Conservation (phyloP, 2,113 vertebrate species). For the Spilogale gracilis region DNA sequence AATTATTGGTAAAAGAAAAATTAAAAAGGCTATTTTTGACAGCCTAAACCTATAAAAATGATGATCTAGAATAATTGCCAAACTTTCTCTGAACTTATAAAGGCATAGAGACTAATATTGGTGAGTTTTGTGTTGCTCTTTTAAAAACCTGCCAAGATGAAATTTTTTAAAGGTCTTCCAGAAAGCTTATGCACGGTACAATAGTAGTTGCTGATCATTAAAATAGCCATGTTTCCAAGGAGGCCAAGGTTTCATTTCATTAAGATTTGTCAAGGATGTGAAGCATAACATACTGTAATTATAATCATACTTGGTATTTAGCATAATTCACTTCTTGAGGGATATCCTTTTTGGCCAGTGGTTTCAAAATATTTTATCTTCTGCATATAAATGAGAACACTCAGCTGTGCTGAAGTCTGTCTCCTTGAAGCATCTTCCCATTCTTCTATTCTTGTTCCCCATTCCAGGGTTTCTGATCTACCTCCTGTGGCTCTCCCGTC, state of each 20-base stretch:
- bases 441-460: not conserved
- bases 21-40: not conserved
- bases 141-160: slow-evolving; percentile 29
- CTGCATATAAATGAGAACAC: not conserved
- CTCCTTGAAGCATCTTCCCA: not conserved
- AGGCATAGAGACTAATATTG: not conserved
- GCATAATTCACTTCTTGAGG: not conserved
- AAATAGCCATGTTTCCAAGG: slow-evolving; percentile 38
- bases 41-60: not conserved
- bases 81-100: not conserved
- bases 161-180: slow-evolving; percentile 59
- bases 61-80: not conserved
- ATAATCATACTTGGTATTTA: slow-evolving; percentile 58
- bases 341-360: not conserved
- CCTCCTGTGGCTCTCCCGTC: not conserved
- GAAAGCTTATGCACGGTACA: not conserved
- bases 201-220: slow-evolving; percentile 42
- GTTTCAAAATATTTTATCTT: slow-evolving; percentile 57
- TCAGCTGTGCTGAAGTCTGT: not conserved
- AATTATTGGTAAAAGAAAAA: slow-evolving; percentile 51
- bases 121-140: slow-evolving; percentile 22
- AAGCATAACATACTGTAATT: slow-evolving; percentile 31
- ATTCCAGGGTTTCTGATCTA: not conserved
- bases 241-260: slow-evolving; percentile 35
- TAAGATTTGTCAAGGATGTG: slow-evolving; percentile 50